Percentiles rank a stretch among this genome's conserved stretches.
Evolutionary conservation across 2,888 invertebrate species (phyloP).

Genomic region (Malachius bipustulatus): DNA sequence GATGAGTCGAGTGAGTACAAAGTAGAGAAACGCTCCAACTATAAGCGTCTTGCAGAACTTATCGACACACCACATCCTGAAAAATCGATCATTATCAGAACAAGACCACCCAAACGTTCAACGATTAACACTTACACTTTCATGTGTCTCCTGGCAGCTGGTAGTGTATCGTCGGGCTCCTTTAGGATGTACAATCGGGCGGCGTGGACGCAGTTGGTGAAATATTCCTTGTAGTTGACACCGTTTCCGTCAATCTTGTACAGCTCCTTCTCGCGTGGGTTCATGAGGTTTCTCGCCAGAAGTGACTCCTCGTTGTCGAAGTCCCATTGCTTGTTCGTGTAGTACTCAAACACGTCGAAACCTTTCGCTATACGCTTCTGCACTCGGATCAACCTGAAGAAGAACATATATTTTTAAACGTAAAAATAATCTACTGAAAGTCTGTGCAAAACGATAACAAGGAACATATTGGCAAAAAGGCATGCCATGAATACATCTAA

Average conservation of each 20-base stretch:
- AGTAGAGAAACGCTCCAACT: slow-evolving; percentile 12
- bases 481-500: too few relatives aligned
- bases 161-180: slow-evolving; percentile 65
- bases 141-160: slow-evolving; percentile 67
- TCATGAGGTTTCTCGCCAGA: slow-evolving; percentile 45
- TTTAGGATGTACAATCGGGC: slow-evolving; percentile 69
- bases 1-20: slow-evolving; percentile 10
- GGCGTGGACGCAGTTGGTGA: slow-evolving; percentile 68
- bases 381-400: slow-evolving; percentile 60
- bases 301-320: slow-evolving; percentile 59
- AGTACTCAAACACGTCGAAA: slow-evolving; percentile 78
- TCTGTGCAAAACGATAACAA: too few relatives aligned
- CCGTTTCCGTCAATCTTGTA: slow-evolving; percentile 59
- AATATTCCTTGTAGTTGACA: slow-evolving; percentile 64
- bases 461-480: too few relatives aligned
- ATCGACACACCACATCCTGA: slow-evolving; percentile 16
- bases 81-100: slow-evolving; percentile 9
- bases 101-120: background rate
- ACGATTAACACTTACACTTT: slow-evolving; percentile 49
- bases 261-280: slow-evolving; percentile 47
- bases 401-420: too few relatives aligned
- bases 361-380: slow-evolving; percentile 73
- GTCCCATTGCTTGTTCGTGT: slow-evolving; percentile 83
- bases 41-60: slow-evolving; percentile 14
- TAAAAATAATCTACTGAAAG: too few relatives aligned